These are phyloP conservation scores for Neoscelio sp. DNA, from an alignment of 2,888 invertebrate genomes.

Conservation along the genomic window DNA sequence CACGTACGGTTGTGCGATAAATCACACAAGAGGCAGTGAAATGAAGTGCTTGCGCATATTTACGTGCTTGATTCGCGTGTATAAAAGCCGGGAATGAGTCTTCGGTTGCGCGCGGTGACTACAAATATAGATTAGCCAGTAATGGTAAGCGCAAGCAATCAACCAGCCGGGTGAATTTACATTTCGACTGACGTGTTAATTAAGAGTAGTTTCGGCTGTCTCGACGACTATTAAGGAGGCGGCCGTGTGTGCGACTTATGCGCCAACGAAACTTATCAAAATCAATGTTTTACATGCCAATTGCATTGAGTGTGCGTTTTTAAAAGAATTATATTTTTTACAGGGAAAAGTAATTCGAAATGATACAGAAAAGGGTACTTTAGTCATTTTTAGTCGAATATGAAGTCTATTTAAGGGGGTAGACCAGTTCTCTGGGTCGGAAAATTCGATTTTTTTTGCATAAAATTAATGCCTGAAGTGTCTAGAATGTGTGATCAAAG, in stretches of 20 bases:
- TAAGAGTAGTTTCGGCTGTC: conserved; percentile 56
- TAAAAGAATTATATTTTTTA: no score
- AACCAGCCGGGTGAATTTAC: conserved; percentile 36
- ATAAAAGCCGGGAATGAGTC: conserved; percentile 15
- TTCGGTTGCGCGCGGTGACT: not conserved
- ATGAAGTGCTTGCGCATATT: conserved; percentile 27
- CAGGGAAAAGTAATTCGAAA: no score
- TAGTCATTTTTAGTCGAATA: no score
- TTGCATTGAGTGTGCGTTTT: no score
- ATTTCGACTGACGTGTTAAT: conserved; percentile 61
- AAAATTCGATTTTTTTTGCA: no score
- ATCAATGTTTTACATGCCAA: no score
- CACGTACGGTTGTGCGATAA: conserved; percentile 11
- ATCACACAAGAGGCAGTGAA: conserved; percentile 1
- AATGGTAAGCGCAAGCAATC: conserved; percentile 42
- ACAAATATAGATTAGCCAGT: conserved; percentile 50
- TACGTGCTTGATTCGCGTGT: conserved; percentile 16
- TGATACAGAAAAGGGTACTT: no score
- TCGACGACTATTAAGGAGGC: conserved; percentile 56
- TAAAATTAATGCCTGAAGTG: no score
- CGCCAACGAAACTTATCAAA: not conserved
- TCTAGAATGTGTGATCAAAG: no score
- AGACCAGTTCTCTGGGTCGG: no score
- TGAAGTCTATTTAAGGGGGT: no score
- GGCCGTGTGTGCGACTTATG: conserved; percentile 23